Evolutionary conservation across 2,797 vertebrate species (phyloP).

Genomic region (Urophycis tenuis): DNA sequence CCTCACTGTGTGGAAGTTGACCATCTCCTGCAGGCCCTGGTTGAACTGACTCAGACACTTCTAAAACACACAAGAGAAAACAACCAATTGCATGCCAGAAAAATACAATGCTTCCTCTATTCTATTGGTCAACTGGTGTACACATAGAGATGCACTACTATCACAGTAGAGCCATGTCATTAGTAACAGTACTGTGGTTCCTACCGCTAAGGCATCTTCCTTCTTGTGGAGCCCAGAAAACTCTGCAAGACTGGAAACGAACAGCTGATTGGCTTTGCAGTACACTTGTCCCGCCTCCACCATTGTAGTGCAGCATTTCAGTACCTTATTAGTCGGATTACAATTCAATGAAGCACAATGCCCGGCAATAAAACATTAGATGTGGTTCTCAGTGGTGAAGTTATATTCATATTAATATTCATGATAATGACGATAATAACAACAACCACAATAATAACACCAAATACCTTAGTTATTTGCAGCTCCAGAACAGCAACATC

Average conservation of each 20-base stretch:
- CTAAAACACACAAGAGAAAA: slow-evolving; percentile 44
- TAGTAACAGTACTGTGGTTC: slow-evolving; percentile 1
- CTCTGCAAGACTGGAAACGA: slow-evolving; percentile 62
- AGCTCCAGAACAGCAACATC: slow-evolving; percentile 60
- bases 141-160: neutral
- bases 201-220: slow-evolving; percentile 52
- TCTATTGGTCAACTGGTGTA: neutral
- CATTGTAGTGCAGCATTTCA: slow-evolving; percentile 66
- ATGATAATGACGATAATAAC: neutral
- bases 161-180: neutral
- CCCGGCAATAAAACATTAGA: no score
- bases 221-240: slow-evolving; percentile 51
- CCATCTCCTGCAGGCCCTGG: slow-evolving; percentile 70
- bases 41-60: slow-evolving; percentile 67
- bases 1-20: slow-evolving; percentile 70
- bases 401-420: neutral
- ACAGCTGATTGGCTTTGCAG: slow-evolving; percentile 64
- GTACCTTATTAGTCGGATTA: slow-evolving; percentile 56
- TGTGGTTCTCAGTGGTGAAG: no score
- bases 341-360: neutral
- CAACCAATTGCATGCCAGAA: neutral
- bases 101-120: neutral
- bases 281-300: slow-evolving; percentile 71
- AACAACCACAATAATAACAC: no score
- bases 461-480: slow-evolving; percentile 61